phyloP scores from a whole-genome alignment of 2,888 invertebrate genomes.

The Augochlorella aurata region DNA sequence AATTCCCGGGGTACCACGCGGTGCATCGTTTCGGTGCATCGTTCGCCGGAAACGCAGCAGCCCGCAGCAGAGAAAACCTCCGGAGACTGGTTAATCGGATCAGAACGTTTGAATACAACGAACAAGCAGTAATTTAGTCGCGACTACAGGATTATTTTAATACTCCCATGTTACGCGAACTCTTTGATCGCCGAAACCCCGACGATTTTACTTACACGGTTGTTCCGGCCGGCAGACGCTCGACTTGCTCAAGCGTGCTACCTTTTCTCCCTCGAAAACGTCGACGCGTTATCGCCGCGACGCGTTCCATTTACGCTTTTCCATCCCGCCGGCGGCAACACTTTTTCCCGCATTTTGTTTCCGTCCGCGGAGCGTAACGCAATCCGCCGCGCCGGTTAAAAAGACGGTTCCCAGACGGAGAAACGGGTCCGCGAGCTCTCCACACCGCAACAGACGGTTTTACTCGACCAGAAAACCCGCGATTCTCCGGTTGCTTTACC shows the following conservation, averaged over 20 bases:
- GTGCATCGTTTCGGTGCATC: too few relatives aligned
- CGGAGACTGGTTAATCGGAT: background rate
- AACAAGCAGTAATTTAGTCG: background rate
- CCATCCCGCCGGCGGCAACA: background rate
- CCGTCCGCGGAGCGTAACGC: constrained; percentile 13
- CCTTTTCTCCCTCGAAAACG: too few relatives aligned
- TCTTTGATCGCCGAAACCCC: background rate
- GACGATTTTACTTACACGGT: too few relatives aligned
- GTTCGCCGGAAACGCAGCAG: too few relatives aligned
- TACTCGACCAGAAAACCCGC: constrained; percentile 30
- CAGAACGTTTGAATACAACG: background rate
- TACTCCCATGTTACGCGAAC: constrained; percentile 7
- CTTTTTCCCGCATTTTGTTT: constrained; percentile 5
- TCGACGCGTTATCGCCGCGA: background rate
- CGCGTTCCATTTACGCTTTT: constrained; percentile 15
- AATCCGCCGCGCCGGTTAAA: constrained; percentile 7
- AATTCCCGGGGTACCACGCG: too few relatives aligned
- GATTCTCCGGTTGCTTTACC: constrained; percentile 31
- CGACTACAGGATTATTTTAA: constrained; percentile 7
- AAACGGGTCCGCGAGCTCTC: background rate
- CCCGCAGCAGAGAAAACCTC: background rate
- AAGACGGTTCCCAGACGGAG: constrained; percentile 2
- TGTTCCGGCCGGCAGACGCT: background rate
- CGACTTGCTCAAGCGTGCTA: constrained; percentile 1
- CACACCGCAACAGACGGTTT: constrained; percentile 25